Percentiles rank a stretch among this genome's conserved stretches.
phyloP scores from a whole-genome alignment of 2,888 invertebrate genomes.

The Drosophila borealis region DNA sequence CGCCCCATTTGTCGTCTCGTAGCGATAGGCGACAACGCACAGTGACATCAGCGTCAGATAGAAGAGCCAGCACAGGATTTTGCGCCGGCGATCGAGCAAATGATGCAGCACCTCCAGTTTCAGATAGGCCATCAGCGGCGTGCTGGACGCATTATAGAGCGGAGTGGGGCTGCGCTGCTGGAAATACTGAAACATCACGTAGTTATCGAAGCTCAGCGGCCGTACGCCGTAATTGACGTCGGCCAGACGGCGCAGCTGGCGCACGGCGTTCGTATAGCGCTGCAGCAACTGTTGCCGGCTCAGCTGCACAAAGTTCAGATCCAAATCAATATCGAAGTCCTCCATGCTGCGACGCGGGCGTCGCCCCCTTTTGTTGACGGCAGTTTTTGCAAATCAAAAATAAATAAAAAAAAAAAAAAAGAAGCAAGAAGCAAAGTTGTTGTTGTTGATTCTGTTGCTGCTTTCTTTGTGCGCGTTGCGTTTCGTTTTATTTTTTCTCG shows the following conservation, averaged over 20 bases:
- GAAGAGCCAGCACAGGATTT: constrained; percentile 83
- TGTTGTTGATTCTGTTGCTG: background rate
- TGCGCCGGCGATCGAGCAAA: constrained; percentile 83
- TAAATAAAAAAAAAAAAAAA: too few relatives aligned
- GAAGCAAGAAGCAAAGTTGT: background rate
- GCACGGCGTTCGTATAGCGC: constrained; percentile 87
- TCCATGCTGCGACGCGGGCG: constrained; percentile 55
- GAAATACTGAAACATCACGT: constrained; percentile 87
- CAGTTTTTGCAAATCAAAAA: background rate
- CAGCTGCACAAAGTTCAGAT: constrained; percentile 66
- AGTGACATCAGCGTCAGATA: constrained; percentile 81
- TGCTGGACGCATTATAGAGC: constrained; percentile 35
- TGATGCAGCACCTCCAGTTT: constrained; percentile 84
- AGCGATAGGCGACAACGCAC: constrained; percentile 79
- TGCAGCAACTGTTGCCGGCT: constrained; percentile 83
- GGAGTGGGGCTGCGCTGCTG: constrained; percentile 68
- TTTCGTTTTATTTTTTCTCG: background rate
- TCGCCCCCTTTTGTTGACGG: constrained; percentile 9
- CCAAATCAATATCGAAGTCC: constrained; percentile 69
- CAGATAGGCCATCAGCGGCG: constrained; percentile 82
- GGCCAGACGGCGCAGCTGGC: constrained; percentile 87
- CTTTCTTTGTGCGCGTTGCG: too few relatives aligned
- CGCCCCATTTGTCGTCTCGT: constrained; percentile 70
- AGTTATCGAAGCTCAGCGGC: constrained; percentile 87
- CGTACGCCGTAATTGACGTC: constrained; percentile 86